Percentiles rank a stretch among this genome's conserved stretches.
phyloP scores from a whole-genome alignment of 2,888 invertebrate genomes.

The Caenorhabditis uteleia region DNA sequence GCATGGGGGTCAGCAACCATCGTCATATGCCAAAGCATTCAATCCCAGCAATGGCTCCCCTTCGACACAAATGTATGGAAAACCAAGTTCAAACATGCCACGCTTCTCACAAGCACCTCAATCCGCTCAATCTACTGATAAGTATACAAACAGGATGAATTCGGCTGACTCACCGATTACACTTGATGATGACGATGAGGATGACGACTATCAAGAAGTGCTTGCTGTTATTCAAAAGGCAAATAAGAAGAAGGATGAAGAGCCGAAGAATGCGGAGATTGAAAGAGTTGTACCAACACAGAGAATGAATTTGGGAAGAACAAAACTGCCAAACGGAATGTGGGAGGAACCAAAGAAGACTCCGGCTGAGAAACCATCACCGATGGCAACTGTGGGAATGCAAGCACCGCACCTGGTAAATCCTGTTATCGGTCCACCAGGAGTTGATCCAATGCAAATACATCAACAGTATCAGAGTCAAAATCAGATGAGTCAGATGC shows the following conservation, averaged over 20 bases:
- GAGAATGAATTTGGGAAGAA: constrained; percentile 33
- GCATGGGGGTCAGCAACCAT: no score
- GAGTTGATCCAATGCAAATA: not conserved
- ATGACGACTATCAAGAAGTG: constrained; percentile 2
- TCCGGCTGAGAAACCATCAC: not conserved
- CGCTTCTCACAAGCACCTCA: constrained; percentile 1
- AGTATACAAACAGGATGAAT: not conserved
- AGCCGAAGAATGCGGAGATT: not conserved
- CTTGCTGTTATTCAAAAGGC: not conserved
- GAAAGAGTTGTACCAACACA: constrained; percentile 15
- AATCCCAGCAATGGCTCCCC: no score
- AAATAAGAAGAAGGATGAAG: not conserved
- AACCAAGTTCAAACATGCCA: not conserved
- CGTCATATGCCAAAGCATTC: no score
- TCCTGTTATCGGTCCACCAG: not conserved
- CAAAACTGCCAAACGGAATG: constrained; percentile 35
- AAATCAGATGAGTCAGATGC: not conserved
- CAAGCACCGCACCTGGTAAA: not conserved
- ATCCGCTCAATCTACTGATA: constrained; percentile 2
- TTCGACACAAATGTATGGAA: no score
- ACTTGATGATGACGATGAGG: constrained; percentile 1
- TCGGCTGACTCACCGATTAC: constrained; percentile 12
- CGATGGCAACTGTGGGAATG: not conserved
- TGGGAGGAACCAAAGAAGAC: not conserved
- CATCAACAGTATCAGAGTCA: constrained; percentile 1